These are phyloP conservation scores for Scomber japonicus DNA, from an alignment of 2,113 vertebrate species.

Conservation along the genomic window DNA sequence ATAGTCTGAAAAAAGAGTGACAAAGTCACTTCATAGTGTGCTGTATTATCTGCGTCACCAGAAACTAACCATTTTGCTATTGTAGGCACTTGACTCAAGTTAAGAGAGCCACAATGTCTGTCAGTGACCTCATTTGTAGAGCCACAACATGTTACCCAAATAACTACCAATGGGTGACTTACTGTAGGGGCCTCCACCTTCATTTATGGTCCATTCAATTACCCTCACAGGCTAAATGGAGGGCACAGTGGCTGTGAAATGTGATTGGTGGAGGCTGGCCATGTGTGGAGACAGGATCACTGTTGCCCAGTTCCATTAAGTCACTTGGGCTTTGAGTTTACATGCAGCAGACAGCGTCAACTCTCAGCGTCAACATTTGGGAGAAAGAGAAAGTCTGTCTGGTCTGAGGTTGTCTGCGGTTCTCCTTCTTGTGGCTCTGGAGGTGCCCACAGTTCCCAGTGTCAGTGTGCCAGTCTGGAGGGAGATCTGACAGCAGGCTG, in stretches of 20 bases:
- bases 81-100: constrained; percentile 37
- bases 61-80: constrained; percentile 19
- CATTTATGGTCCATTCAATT: constrained; percentile 77
- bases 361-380: constrained; percentile 76
- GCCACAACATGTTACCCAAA: constrained; percentile 57
- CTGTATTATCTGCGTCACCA: constrained; percentile 2
- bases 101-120: constrained; percentile 58
- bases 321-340: constrained; percentile 80
- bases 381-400: constrained; percentile 79
- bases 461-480: constrained; percentile 79
- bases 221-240: constrained; percentile 67
- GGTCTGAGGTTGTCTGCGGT: constrained; percentile 81
- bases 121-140: constrained; percentile 74
- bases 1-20: background rate
- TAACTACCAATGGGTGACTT: constrained; percentile 64
- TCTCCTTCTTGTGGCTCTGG: constrained; percentile 79
- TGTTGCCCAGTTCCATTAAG: constrained; percentile 81
- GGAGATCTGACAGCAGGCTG: constrained; percentile 70
- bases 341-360: constrained; percentile 74
- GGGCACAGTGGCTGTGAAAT: constrained; percentile 60
- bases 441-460: constrained; percentile 79
- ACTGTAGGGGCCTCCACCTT: constrained; percentile 70
- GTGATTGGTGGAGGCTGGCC: constrained; percentile 54
- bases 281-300: constrained; percentile 66
- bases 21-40: background rate